phyloP scores from a whole-genome alignment of 2,113 vertebrate species.

The Rhinolophus sinicus region DNA sequence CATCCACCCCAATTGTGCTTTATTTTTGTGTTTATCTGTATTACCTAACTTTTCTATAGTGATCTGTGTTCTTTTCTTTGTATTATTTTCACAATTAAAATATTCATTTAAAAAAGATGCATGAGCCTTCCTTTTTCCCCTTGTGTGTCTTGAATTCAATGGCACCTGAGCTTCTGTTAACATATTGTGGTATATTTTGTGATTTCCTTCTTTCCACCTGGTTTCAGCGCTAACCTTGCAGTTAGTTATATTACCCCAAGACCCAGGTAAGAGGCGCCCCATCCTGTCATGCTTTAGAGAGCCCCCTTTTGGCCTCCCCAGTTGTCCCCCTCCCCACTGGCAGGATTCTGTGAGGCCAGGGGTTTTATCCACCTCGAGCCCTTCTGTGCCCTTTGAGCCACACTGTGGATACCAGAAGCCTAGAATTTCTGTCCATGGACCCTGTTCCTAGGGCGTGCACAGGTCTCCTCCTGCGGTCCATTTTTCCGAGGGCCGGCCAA shows the following conservation, averaged over 20 bases:
- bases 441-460: not conserved
- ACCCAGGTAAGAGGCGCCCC: not conserved
- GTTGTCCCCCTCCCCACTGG: not conserved
- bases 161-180: not conserved
- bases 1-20: not conserved
- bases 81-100: slow-evolving; percentile 16
- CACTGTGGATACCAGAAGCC: not conserved
- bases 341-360: not conserved
- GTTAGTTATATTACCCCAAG: not conserved
- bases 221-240: not conserved
- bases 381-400: not conserved
- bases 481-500: not conserved
- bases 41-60: not conserved
- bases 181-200: not conserved
- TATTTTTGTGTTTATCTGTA: not conserved
- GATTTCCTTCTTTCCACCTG: not conserved
- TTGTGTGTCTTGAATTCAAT: not conserved
- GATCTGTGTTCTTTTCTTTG: not conserved
- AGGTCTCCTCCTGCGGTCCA: not conserved
- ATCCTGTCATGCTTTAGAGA: not conserved
- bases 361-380: not conserved
- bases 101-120: not conserved
- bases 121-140: not conserved
- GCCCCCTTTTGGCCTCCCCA: not conserved
- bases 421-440: not conserved